phyloP scores from a whole-genome alignment of 2,888 invertebrate genomes.

The Yponomeuta evonymella region DNA sequence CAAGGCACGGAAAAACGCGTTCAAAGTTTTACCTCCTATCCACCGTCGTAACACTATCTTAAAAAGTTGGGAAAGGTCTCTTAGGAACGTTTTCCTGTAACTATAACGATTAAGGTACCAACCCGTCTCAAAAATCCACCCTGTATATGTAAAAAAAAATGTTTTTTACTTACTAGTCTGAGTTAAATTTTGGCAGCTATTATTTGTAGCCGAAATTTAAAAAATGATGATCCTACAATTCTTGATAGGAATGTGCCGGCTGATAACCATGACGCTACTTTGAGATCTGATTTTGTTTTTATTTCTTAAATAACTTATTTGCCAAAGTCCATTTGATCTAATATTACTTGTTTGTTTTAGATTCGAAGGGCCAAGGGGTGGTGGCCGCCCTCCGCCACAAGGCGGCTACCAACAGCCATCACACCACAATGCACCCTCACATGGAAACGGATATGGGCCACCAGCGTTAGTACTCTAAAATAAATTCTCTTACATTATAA shows the following conservation, averaged over 20 bases:
- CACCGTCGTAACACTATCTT: too few relatives aligned
- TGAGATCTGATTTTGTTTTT: constrained; percentile 13
- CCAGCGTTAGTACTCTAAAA: constrained; percentile 6
- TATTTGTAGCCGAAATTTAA: constrained; percentile 13
- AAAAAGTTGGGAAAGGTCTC: too few relatives aligned
- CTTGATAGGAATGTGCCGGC: constrained; percentile 75
- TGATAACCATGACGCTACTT: constrained; percentile 67
- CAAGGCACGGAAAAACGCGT: too few relatives aligned
- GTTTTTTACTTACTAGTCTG: too few relatives aligned
- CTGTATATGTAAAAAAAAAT: too few relatives aligned
- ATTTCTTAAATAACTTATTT: too few relatives aligned
- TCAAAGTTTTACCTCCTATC: too few relatives aligned
- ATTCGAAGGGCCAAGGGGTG: constrained; percentile 1
- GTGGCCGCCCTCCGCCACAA: neutral
- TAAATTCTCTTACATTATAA: neutral
- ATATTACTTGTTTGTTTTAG: neutral
- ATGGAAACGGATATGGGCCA: constrained; percentile 9
- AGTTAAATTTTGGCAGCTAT: neutral
- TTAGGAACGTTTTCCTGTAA: too few relatives aligned
- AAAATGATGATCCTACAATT: constrained; percentile 60
- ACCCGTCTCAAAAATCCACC: too few relatives aligned
- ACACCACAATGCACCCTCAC: constrained; percentile 2
- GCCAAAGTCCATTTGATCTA: too few relatives aligned
- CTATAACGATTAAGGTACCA: too few relatives aligned
- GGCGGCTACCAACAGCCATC: neutral